Conservation (phyloP, 1,140 invertebrate species). For the Hycleus cichorii region DNA sequence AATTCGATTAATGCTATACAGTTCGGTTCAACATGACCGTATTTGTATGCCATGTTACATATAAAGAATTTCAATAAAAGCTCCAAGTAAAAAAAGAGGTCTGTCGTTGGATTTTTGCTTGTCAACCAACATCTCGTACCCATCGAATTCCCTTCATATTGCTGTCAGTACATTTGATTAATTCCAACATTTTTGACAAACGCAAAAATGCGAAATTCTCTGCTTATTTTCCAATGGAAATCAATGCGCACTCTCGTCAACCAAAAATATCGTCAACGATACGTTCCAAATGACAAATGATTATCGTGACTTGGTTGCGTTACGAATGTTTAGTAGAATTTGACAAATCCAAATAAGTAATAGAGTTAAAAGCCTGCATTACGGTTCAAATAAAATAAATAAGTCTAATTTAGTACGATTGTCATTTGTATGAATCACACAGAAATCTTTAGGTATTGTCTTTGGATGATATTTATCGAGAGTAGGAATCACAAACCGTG, state of each 20-base stretch:
- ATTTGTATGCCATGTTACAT: neutral
- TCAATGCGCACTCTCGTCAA: too few relatives aligned
- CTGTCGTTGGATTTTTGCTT: slow-evolving; percentile 5
- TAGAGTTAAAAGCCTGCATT: slow-evolving; percentile 8
- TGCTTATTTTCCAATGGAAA: too few relatives aligned
- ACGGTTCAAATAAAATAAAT: neutral
- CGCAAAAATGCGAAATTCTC: too few relatives aligned
- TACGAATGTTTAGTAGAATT: neutral
- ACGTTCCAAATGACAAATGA: slow-evolving; percentile 1
- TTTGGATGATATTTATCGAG: slow-evolving; percentile 12
- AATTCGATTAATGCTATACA: slow-evolving; percentile 1
- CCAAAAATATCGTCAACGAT: too few relatives aligned
- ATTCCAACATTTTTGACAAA: neutral
- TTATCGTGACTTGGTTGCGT: neutral
- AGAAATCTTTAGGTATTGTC: slow-evolving; percentile 5
- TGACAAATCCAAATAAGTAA: slow-evolving; percentile 1
- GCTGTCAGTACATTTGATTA: neutral
- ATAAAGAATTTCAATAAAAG: slow-evolving; percentile 7
- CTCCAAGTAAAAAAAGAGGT: neutral
- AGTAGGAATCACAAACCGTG: slow-evolving; percentile 10
- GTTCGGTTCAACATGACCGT: neutral
- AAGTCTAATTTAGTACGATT: slow-evolving; percentile 1
- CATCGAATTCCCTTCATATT: slow-evolving; percentile 14
- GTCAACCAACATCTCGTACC: slow-evolving; percentile 7
- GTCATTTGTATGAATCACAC: slow-evolving; percentile 3